Evolutionary conservation across 2,113 vertebrate species (phyloP).

Genomic region (Nicator chloris): DNA sequence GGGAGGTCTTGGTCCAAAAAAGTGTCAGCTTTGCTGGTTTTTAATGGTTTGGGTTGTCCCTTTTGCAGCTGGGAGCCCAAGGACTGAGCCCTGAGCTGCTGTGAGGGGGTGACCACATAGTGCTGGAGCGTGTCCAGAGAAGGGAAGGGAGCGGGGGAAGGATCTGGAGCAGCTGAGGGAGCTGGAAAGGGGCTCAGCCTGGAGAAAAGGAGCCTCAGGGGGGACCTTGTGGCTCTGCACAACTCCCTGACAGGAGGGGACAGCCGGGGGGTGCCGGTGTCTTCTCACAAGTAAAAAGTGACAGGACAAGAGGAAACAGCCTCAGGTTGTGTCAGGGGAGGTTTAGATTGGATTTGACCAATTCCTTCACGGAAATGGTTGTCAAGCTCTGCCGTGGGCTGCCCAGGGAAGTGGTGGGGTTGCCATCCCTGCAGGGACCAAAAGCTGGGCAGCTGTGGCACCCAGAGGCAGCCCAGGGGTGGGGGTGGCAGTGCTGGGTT

Average conservation of each 20-base stretch:
- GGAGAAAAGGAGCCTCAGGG: neutral
- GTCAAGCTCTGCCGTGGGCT: neutral
- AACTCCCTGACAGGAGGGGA: neutral
- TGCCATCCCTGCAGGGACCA: neutral
- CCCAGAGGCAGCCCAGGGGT: neutral
- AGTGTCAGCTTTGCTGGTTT: neutral
- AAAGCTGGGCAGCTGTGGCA: neutral
- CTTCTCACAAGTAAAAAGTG: neutral
- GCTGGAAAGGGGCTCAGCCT: neutral
- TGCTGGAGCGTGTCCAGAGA: neutral
- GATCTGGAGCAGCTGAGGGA: neutral
- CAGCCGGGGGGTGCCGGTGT: neutral
- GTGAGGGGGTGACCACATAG: accelerated
- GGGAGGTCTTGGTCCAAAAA: neutral
- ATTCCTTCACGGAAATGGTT: neutral
- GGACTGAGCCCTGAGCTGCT: neutral
- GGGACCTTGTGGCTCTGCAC: neutral
- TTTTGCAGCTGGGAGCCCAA: neutral
- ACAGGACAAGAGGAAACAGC: neutral
- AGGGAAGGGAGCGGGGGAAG: neutral
- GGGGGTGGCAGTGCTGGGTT: neutral
- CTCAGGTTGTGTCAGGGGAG: neutral
- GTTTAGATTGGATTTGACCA: neutral
- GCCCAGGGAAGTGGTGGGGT: neutral
- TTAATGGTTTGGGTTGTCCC: neutral